Evolutionary conservation across 1,140 invertebrate species (phyloP), one percentile per base, ranked within the genome.

Genomic region (Nixonia krombeini): DNA sequence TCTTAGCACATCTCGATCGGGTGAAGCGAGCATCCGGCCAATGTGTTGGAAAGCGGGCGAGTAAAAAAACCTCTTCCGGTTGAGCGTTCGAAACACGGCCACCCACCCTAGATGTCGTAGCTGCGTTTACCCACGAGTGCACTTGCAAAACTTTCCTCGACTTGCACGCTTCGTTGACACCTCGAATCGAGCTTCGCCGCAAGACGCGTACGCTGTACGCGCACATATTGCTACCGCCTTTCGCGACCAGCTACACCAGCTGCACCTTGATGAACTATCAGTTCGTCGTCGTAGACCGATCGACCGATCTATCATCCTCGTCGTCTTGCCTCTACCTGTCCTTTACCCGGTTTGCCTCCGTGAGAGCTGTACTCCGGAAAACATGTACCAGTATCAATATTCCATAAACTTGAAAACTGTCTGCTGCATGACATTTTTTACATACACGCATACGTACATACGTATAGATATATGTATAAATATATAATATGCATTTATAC

Each of bases 81-180:
- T 40, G 37, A 40, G 8, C 37, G 37, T 40, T 18, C 37, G 1
- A 40, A 40, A 40, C 37, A 40, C 37, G n/a, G 18, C 37, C 2
- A 40, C 37, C 37, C 37, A 40, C 37, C 15, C 37, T 40, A n/a
- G n/a, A n/a, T n/a, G n/a, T n/a, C n/a, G n/a, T n/a, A n/a, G n/a
- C n/a, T n/a, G n/a, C 37, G 7, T 40, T 40, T n/a, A 40, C 16
- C 37, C 37, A 40, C 37, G 37, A 40, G 37, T 40, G 37, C 37
- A 18, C 37, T 40, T 16, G 37, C 37, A 40, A 40, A 40, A 40
- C 37, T 40, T 40, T 21, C 1, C 37, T 40, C 37, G 18, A 40
- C 5, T 40, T 40, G 16, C 18, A 40, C 18, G 37, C 37, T 40
- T 4, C 37, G 37, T 40, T 40, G 37, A 40, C 37, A 40, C 37